Percentiles rank a stretch among this genome's conserved stretches.
phyloP scores from a whole-genome alignment of 1,140 invertebrate genomes.

The Apis laboriosa region DNA sequence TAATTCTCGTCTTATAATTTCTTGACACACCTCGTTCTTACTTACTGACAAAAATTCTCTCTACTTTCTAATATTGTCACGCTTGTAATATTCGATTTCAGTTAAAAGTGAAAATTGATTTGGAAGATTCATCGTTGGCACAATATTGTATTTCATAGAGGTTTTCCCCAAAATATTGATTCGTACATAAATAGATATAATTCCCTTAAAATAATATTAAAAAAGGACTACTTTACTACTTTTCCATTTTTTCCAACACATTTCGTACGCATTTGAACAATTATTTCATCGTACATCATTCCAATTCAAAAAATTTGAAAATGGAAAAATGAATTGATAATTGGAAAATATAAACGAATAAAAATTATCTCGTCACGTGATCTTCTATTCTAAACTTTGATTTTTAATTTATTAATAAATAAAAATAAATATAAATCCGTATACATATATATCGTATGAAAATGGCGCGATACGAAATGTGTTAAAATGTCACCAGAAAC shows the following conservation, averaged over 20 bases:
- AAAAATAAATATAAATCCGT: no score
- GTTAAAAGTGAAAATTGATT: slow-evolving; percentile 45
- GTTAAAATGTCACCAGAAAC: background rate
- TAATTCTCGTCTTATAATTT: slow-evolving; percentile 1
- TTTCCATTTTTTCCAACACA: no score
- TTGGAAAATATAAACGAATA: no score
- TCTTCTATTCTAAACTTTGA: no score
- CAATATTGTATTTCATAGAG: slow-evolving; percentile 43
- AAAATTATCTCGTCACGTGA: no score
- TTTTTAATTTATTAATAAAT: no score
- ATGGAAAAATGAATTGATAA: no score
- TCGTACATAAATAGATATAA: background rate
- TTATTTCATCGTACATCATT: no score
- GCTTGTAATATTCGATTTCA: slow-evolving; percentile 18
- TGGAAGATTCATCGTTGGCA: slow-evolving; percentile 63
- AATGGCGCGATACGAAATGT: background rate
- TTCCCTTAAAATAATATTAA: background rate
- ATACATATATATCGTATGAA: no score
- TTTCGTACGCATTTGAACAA: no score
- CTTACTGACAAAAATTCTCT: background rate
- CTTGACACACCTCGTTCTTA: background rate
- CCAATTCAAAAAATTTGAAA: no score
- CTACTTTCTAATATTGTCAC: slow-evolving; percentile 34
- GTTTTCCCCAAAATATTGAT: background rate
- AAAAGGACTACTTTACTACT: no score